Percentiles rank a stretch among this genome's conserved stretches.
Conservation (phyloP, 2,797 vertebrate genomes). For the Balearica regulorum region DNA sequence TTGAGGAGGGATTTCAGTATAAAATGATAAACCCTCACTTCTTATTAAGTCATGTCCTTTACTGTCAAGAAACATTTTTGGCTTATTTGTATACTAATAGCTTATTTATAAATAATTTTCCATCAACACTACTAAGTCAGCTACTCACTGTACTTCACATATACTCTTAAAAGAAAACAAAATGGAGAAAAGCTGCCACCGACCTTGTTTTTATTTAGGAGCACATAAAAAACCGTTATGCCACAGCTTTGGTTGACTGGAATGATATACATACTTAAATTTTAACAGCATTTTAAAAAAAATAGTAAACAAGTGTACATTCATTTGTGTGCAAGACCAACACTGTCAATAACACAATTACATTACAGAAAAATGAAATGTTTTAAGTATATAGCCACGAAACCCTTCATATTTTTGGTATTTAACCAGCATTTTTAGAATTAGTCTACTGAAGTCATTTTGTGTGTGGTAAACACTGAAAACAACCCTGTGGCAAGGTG, state of each 20-base stretch:
- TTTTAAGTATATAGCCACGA: conserved; percentile 35
- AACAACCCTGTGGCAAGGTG: conserved; percentile 21
- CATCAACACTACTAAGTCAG: background rate
- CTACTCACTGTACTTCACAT: background rate
- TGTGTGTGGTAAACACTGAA: background rate
- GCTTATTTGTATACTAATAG: background rate
- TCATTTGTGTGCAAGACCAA: conserved; percentile 61
- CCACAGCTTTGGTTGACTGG: conserved; percentile 63
- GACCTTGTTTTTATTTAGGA: conserved; percentile 48
- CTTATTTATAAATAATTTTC: background rate
- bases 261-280: conserved; percentile 50
- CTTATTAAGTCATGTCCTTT: background rate
- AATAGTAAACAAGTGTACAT: conserved; percentile 66
- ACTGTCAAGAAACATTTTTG: background rate
- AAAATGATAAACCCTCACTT: background rate
- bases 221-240: conserved; percentile 34
- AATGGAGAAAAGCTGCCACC: background rate
- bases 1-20: background rate
- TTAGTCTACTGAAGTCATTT: conserved; percentile 53
- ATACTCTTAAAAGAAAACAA: background rate
- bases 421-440: conserved; percentile 30
- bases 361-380: conserved; percentile 57
- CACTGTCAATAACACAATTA: conserved; percentile 48
- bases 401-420: conserved; percentile 61
- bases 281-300: background rate